Conservation (phyloP, 30 jellyfish, hydroid and myxozoan species). For the Turritopsis rubra region DNA sequence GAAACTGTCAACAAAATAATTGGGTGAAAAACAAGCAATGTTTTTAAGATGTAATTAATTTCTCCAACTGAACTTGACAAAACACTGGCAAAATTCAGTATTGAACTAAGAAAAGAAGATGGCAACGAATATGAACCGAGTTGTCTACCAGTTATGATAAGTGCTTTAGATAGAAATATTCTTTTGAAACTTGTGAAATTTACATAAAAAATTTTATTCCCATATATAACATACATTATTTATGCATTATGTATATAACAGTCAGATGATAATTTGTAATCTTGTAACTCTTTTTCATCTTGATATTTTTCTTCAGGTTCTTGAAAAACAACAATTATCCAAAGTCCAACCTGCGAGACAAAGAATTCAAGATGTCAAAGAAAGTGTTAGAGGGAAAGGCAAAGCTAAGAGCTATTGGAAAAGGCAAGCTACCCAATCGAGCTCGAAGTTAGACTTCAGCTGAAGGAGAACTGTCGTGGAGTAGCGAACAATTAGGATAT, state of each 20-base stretch:
- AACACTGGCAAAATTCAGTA: background rate
- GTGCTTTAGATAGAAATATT: background rate
- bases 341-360: slow-evolving; percentile 1
- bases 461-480: background rate
- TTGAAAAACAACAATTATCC: background rate
- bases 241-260: too few species aligned
- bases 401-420: background rate
- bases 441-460: background rate
- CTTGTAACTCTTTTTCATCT: background rate
- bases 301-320: background rate
- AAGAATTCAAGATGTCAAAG: background rate
- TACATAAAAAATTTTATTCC: too few species aligned
- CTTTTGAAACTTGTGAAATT: background rate
- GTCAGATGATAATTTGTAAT: too few species aligned
- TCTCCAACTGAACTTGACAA: background rate
- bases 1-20: too few species aligned
- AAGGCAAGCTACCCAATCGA: background rate
- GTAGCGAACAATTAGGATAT: background rate
- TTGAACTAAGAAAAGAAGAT: background rate
- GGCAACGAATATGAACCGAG: slow-evolving; percentile 10
- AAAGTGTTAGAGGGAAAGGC: slow-evolving; percentile 1
- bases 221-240: too few species aligned
- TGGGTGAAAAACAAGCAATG: too few species aligned
- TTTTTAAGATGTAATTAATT: too few species aligned
- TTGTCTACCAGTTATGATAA: background rate